These are phyloP conservation scores for Cheilosia scutellata DNA, from an alignment of 2,888 invertebrate species.

Conservation along the genomic window DNA sequence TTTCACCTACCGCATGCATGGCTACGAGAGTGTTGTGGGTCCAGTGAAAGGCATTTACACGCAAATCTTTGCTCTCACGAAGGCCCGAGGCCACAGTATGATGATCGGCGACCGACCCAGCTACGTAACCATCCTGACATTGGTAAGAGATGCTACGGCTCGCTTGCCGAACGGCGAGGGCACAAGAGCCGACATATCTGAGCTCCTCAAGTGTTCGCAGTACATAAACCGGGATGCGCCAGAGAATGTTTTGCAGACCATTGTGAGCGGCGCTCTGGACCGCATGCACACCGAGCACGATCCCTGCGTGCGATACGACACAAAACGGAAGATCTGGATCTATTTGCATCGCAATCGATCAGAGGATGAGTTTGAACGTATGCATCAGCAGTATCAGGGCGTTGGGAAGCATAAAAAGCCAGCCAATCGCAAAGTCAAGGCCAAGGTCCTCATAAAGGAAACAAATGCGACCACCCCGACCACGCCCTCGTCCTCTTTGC, in stretches of 20 bases:
- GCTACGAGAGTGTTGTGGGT: constrained; percentile 93
- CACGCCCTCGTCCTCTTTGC: constrained; percentile 75
- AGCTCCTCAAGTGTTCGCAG: constrained; percentile 91
- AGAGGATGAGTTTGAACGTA: constrained; percentile 87
- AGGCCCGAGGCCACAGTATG: constrained; percentile 93
- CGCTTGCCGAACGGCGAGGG: constrained; percentile 96
- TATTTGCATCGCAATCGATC: constrained; percentile 92
- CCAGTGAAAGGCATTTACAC: constrained; percentile 92
- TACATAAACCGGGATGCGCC: constrained; percentile 85
- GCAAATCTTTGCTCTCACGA: constrained; percentile 86
- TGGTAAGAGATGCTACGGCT: constrained; percentile 97
- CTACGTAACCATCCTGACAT: constrained; percentile 94
- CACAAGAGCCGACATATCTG: constrained; percentile 95
- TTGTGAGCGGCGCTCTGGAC: constrained; percentile 95
- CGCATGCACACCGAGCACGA: constrained; percentile 94
- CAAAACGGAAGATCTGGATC: constrained; percentile 97
- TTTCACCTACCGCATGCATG: constrained; percentile 95
- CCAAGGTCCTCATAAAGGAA: constrained; percentile 71
- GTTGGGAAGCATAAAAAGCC: constrained; percentile 85
- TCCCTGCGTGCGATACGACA: constrained; percentile 97
- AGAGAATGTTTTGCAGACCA: constrained; percentile 87
- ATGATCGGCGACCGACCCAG: constrained; percentile 93
- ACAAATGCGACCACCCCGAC: constrained; percentile 4
- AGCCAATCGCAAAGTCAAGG: constrained; percentile 79
- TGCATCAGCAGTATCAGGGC: constrained; percentile 88